These are phyloP conservation scores for Linepithema humile DNA, from an alignment of 1,140 invertebrate species.

Conservation along the genomic window DNA sequence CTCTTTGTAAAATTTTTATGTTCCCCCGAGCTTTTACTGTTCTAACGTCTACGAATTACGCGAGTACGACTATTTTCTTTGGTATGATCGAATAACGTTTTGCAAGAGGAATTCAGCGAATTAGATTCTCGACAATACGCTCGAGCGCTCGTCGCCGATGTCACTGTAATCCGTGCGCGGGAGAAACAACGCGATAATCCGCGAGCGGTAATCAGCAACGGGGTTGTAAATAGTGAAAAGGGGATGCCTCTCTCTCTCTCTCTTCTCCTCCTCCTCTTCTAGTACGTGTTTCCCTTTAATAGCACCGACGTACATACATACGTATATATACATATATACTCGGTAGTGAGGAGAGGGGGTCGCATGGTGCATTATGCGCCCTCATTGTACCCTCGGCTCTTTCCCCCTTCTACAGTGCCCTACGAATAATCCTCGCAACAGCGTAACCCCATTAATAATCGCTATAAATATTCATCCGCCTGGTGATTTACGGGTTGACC, in stretches of 20 bases:
- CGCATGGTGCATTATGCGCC: conserved; percentile 72
- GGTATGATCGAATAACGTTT: conserved; percentile 21
- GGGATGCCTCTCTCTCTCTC: conserved; percentile 35
- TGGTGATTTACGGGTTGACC: conserved; percentile 72
- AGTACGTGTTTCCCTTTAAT: conserved; percentile 68
- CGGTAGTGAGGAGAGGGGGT: background rate
- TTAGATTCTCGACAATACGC: conserved; percentile 16
- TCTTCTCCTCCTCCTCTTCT: conserved; percentile 24
- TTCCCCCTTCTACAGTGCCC: conserved; percentile 30
- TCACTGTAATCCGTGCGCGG: conserved; percentile 43
- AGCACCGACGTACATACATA: conserved; percentile 47
- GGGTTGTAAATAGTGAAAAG: conserved; percentile 69
- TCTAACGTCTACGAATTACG: background rate
- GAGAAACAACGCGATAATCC: conserved; percentile 55
- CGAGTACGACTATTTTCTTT: background rate
- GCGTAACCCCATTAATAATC: conserved; percentile 76
- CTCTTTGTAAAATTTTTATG: background rate
- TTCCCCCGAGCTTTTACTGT: background rate
- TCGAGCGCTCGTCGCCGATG: conserved; percentile 34
- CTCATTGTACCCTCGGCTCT: conserved; percentile 63
- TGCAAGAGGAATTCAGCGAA: background rate
- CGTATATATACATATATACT: background rate
- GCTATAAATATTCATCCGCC: conserved; percentile 77
- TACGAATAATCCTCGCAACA: conserved; percentile 74
- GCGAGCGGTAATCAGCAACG: conserved; percentile 54